Evolutionary conservation across 2,797 vertebrate species (phyloP), one percentile per base, ranked within the genome.

Genomic region (Siniperca undulata): DNA sequence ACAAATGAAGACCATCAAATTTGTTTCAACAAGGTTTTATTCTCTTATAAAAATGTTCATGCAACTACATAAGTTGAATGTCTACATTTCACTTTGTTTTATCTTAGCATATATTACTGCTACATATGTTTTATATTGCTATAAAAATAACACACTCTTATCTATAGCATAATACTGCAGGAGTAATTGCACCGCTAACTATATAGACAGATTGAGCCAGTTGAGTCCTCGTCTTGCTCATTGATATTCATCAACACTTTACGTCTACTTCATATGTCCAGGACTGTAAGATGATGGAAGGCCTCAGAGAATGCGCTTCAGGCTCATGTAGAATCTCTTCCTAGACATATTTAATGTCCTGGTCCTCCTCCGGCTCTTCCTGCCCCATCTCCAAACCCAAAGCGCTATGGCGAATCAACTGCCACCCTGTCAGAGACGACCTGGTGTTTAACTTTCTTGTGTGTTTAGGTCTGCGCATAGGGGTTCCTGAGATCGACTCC

Each of bases 371-470:
- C 2, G 22, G 67, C 14, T 94, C 86, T 1, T 93, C 86, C 19
- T 55, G 86, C 68, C 95, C 93, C 75, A 86, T 68, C 24, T 95
- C 90, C 78, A 94, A 66, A 70, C 92, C 90, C 20, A 95, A 87
- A 88, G 93, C 69, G 7, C 95, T 96, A 52, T 94, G 58, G 4
- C 94, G 95, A 76, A 96, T 94, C 82, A 95, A 79, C 79, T 96
- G 84, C 95, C 95, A 96, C 17, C 87, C 86, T 0, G 83, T 60
- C 27, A 86, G 16, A 11, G 91, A 90, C 83, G 44, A 91, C 48
- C 74, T 89, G 61, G 88, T 88, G 52, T 62, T 81, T 1, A 20
- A 36, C 1, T 56, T 34, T 2, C 61, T 77, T 66, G 27, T 80
- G 81, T 73, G 65, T 81, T 87, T 85, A 17, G 42, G 48, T 70